A percentile compares a stretch with the other conserved stretches of the same genome.
phyloP scores from a whole-genome alignment of 2,797 vertebrate genomes.

The Onychomys arenicola region DNA sequence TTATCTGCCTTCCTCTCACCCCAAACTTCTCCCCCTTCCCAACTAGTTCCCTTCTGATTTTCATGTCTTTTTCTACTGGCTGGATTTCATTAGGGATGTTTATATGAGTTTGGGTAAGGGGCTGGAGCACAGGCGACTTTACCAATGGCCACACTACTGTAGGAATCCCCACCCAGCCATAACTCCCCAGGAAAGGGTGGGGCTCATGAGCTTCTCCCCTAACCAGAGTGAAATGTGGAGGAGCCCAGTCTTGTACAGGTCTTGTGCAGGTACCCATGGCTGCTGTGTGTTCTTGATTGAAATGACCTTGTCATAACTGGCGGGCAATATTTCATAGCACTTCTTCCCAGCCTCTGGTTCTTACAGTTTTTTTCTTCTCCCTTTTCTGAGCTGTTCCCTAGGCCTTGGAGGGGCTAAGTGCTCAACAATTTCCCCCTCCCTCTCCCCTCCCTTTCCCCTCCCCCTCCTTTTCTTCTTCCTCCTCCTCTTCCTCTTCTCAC shows the following conservation, averaged over 20 bases:
- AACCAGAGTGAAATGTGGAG: neutral
- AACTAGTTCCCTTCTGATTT: neutral
- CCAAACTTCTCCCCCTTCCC: too few relatives aligned
- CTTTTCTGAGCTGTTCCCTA: neutral
- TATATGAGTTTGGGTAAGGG: too few relatives aligned
- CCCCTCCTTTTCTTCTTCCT: neutral
- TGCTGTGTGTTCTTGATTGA: neutral
- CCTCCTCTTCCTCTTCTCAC: neutral
- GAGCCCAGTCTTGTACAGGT: too few relatives aligned
- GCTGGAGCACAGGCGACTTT: neutral
- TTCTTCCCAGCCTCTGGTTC: neutral
- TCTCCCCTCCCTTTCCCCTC: too few relatives aligned
- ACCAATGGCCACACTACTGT: neutral
- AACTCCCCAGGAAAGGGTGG: neutral
- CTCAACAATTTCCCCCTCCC: neutral
- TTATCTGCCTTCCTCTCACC: neutral
- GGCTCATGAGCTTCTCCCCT: neutral
- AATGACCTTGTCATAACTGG: neutral
- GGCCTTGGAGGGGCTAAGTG: neutral
- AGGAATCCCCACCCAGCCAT: neutral
- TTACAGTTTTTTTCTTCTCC: neutral
- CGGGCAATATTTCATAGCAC: too few relatives aligned
- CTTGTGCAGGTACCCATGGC: neutral
- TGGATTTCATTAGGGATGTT: neutral
- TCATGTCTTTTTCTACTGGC: neutral